phyloP scores from a whole-genome alignment of 1,140 invertebrate genomes.

The Lutraria rhynchaena region DNA sequence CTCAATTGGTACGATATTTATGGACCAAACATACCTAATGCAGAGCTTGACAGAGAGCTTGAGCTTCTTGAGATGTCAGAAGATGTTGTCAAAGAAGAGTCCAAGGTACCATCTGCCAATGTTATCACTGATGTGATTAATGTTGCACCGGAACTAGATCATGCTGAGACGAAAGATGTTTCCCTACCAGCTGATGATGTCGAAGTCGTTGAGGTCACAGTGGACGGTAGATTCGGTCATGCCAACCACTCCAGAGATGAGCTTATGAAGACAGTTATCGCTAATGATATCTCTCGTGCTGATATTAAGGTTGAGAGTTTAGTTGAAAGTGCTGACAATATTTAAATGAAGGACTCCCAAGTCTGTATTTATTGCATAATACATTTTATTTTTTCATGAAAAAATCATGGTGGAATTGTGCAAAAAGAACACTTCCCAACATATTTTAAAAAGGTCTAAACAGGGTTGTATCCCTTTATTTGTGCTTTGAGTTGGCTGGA shows the following conservation, averaged over 20 bases:
- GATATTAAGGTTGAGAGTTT: constrained; percentile 38
- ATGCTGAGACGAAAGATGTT: background rate
- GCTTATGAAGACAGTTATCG: constrained; percentile 3
- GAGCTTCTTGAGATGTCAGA: background rate
- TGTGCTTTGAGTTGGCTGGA: background rate
- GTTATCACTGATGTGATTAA: background rate
- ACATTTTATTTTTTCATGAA: constrained; percentile 14
- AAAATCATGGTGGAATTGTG: background rate
- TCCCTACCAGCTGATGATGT: background rate
- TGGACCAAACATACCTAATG: constrained; percentile 59
- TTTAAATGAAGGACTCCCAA: constrained; percentile 13
- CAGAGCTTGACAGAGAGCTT: constrained; percentile 51
- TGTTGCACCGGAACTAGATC: background rate
- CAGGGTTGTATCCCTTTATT: too few relatives aligned
- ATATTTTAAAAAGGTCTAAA: too few relatives aligned
- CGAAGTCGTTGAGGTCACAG: constrained; percentile 50
- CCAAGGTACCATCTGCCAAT: constrained; percentile 2
- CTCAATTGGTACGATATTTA: constrained; percentile 63
- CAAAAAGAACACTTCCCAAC: background rate
- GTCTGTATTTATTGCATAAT: constrained; percentile 28
- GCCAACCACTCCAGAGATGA: constrained; percentile 44
- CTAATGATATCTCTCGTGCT: background rate
- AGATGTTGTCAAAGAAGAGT: background rate
- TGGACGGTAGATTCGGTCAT: constrained; percentile 52
- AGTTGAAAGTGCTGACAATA: constrained; percentile 49